Conservation (phyloP, 1,140 invertebrate species). For the Rhynchophorus ferrugineus region DNA sequence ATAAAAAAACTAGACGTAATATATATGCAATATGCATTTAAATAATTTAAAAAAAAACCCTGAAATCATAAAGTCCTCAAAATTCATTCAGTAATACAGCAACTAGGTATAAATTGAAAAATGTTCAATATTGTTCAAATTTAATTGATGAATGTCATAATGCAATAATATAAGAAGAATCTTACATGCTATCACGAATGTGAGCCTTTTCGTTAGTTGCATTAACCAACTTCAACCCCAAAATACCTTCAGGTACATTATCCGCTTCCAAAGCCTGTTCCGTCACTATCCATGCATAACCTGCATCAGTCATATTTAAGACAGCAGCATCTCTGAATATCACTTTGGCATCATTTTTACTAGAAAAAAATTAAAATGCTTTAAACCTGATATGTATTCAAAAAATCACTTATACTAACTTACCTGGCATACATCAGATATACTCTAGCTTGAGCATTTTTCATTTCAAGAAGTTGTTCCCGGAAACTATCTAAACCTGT, state of each 20-base stretch:
- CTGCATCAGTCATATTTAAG: conserved; percentile 82
- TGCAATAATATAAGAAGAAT: conserved; percentile 17
- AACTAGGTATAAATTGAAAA: background rate
- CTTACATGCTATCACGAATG: conserved; percentile 79
- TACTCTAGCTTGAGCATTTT: conserved; percentile 78
- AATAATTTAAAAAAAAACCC: no score
- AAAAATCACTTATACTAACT: conserved; percentile 29
- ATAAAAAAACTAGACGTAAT: no score
- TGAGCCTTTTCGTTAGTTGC: conserved; percentile 82
- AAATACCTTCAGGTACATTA: conserved; percentile 78
- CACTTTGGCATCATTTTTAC: conserved; percentile 79
- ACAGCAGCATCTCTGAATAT: conserved; percentile 82
- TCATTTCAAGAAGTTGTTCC: conserved; percentile 71
- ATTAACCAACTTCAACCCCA: conserved; percentile 83
- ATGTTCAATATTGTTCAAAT: background rate
- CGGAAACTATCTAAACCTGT: conserved; percentile 73
- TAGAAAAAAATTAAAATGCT: conserved; percentile 39
- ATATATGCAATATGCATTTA: no score
- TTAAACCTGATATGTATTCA: background rate
- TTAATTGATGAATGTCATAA: background rate
- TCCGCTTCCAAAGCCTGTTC: conserved; percentile 83
- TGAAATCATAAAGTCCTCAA: no score
- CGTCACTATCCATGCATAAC: conserved; percentile 96
- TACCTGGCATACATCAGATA: conserved; percentile 91
- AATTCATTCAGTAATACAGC: no score